Conservation (phyloP, 1,140 invertebrate genomes). For the Nasonia vitripennis region DNA sequence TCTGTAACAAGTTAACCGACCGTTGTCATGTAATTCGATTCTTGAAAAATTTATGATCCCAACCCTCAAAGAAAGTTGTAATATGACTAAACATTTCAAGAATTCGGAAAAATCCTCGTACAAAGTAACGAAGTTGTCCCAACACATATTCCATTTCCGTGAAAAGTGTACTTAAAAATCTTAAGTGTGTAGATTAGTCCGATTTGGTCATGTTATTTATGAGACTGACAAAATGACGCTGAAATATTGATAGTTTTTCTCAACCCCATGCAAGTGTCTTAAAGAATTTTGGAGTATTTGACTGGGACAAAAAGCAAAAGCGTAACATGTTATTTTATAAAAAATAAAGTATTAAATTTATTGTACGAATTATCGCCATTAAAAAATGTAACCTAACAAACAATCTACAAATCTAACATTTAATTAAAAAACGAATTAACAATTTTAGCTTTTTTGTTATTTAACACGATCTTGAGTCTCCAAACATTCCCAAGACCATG, state of each 20-base stretch:
- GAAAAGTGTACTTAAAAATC: conserved; percentile 20
- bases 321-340: neutral
- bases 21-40: neutral
- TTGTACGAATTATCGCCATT: neutral
- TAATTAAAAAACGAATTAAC: neutral
- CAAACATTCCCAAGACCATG: neutral
- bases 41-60: conserved; percentile 28
- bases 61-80: conserved; percentile 22
- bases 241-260: neutral
- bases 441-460: neutral
- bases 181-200: conserved; percentile 4
- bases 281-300: conserved; percentile 19
- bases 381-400: too few species aligned
- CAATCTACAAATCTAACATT: too few species aligned
- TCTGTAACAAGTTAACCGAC: neutral
- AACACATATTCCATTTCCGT: conserved; percentile 6
- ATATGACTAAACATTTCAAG: neutral
- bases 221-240: conserved; percentile 28
- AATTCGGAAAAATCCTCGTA: neutral
- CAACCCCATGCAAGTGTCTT: neutral
- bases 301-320: neutral
- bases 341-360: neutral
- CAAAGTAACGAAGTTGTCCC: conserved; percentile 23
- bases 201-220: conserved; percentile 35
- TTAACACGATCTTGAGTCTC: neutral